Percentiles rank a stretch among this genome's conserved stretches.
Evolutionary conservation across 2,113 vertebrate species (phyloP).

Genomic region (Pelecanoides urinatrix): DNA sequence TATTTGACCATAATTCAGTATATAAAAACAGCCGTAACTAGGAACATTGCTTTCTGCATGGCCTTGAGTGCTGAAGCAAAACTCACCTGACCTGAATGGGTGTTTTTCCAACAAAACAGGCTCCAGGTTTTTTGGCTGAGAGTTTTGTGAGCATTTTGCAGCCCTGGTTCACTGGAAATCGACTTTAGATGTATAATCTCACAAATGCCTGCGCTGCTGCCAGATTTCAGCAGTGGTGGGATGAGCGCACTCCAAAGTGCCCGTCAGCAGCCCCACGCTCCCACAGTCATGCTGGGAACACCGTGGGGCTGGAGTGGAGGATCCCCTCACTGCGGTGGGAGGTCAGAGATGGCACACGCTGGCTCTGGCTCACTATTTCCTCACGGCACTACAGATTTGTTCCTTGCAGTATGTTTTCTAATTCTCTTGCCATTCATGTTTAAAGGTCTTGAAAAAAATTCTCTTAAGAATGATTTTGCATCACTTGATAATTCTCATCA

Average conservation of each 20-base stretch:
- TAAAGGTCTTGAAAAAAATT: neutral
- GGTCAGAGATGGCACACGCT: neutral
- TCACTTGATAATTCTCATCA: neutral
- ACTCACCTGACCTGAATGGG: neutral
- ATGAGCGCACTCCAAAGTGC: accelerated
- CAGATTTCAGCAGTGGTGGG: neutral
- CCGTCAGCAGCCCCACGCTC: neutral
- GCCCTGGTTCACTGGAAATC: neutral
- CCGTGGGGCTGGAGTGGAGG: accelerated
- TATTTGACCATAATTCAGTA: neutral
- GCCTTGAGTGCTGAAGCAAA: neutral
- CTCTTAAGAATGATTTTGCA: neutral
- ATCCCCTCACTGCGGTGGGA: neutral
- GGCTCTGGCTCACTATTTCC: neutral
- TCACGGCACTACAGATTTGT: neutral
- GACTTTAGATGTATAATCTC: neutral
- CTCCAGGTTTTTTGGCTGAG: neutral
- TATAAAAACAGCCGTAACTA: neutral
- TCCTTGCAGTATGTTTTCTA: neutral
- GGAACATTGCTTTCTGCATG: neutral
- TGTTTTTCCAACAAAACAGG: neutral
- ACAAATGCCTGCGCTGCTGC: neutral
- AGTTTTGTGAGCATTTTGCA: neutral
- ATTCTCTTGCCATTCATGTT: neutral
- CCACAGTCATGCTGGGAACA: neutral